phyloP scores from a whole-genome alignment of 2,113 vertebrate species.

The Corvus hawaiiensis region DNA sequence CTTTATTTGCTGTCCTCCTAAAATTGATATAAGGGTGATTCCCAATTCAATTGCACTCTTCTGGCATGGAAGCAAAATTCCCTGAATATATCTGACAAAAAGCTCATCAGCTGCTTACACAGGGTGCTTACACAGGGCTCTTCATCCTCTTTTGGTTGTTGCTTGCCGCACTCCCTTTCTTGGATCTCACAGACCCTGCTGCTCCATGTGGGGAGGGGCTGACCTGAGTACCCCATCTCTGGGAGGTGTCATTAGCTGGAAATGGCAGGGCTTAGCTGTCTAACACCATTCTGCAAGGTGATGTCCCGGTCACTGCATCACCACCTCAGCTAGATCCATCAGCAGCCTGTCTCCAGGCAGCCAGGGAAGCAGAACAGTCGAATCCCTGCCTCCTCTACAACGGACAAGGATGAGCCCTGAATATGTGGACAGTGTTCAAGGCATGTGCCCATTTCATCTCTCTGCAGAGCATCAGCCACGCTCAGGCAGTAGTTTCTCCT shows the following conservation, averaged over 20 bases:
- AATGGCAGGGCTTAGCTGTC: neutral
- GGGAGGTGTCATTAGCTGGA: neutral
- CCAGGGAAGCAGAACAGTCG: neutral
- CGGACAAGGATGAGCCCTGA: neutral
- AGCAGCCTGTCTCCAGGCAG: neutral
- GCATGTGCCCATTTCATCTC: neutral
- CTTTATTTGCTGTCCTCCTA: neutral
- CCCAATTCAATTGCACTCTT: neutral
- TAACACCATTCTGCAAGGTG: neutral
- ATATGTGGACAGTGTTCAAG: neutral
- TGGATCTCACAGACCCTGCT: neutral
- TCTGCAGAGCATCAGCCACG: fast-evolving
- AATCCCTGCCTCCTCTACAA: neutral
- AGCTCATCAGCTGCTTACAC: neutral
- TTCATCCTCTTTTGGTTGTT: neutral
- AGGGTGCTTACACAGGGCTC: fast-evolving
- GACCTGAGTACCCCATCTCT: fast-evolving
- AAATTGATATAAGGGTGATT: neutral
- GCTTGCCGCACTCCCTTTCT: neutral
- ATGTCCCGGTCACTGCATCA: fast-evolving
- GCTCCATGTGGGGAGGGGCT: neutral
- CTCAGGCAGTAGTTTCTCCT: neutral
- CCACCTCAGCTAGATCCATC: neutral
- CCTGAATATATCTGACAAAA: neutral
- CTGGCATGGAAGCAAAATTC: neutral